These are phyloP conservation scores for Anoura caudifer DNA, from an alignment of 2,113 vertebrate genomes.

Conservation along the genomic window DNA sequence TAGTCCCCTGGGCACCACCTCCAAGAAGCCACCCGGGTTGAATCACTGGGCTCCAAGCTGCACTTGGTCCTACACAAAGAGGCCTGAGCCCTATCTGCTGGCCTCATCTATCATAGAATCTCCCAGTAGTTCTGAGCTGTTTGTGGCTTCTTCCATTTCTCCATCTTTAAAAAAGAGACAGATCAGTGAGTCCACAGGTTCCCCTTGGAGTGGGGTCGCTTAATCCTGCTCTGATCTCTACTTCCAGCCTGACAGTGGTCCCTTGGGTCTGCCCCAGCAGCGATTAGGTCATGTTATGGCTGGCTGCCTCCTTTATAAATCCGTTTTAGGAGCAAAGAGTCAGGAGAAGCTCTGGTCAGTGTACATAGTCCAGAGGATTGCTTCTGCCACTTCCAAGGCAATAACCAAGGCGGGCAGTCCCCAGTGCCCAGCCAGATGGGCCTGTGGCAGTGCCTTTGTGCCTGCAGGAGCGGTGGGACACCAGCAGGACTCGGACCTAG, in stretches of 20 bases:
- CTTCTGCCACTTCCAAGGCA: slow-evolving; percentile 42
- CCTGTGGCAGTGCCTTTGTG: not conserved
- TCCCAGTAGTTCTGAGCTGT: not conserved
- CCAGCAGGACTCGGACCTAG: not conserved
- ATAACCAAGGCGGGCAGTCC: not conserved
- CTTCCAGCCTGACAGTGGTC: not conserved
- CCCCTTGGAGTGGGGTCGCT: not conserved
- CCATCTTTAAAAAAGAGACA: slow-evolving; percentile 5
- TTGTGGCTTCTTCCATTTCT: slow-evolving; percentile 21
- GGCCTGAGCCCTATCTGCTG: not conserved
- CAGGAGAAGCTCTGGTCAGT: slow-evolving; percentile 63
- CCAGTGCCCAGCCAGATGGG: not conserved
- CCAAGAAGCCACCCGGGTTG: slow-evolving; percentile 25
- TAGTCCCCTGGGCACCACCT: not conserved
- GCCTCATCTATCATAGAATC: not conserved
- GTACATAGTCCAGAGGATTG: slow-evolving; percentile 13
- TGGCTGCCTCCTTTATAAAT: slow-evolving; percentile 73
- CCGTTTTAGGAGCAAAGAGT: slow-evolving; percentile 68
- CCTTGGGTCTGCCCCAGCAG: slow-evolving; percentile 59
- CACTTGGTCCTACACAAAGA: not conserved
- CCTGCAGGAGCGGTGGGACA: not conserved
- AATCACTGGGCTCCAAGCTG: not conserved
- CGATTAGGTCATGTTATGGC: slow-evolving; percentile 75
- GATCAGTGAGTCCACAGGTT: not conserved
- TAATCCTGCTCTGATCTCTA: not conserved